phyloP scores from a whole-genome alignment of 2,888 invertebrate genomes.

The Drosophila planitibia region DNA sequence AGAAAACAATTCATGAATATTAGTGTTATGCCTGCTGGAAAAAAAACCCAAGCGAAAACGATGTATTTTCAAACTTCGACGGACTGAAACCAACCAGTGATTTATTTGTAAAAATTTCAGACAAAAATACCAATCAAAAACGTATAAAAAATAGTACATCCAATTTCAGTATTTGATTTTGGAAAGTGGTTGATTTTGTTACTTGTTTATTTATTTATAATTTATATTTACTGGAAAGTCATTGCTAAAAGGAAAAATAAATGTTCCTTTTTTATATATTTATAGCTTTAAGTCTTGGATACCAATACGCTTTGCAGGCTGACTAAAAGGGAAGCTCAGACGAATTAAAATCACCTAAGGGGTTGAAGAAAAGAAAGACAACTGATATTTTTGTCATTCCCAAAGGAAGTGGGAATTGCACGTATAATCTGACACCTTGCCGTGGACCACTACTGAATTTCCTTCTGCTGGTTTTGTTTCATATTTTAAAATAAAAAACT shows the following conservation, averaged over 20 bases:
- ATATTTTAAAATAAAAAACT: slow-evolving; percentile 29
- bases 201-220: background rate
- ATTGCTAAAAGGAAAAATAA: background rate
- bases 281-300: background rate
- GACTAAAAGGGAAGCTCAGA: too few relatives aligned
- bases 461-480: slow-evolving; percentile 14
- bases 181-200: background rate
- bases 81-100: background rate
- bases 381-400: slow-evolving; percentile 5
- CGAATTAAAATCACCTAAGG: background rate
- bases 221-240: background rate
- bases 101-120: background rate
- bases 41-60: background rate
- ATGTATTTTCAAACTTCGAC: slow-evolving; percentile 9
- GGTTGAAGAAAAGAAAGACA: background rate
- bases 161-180: background rate
- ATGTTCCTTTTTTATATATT: background rate
- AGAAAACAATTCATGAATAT: slow-evolving; percentile 1
- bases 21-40: background rate
- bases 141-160: background rate
- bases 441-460: background rate
- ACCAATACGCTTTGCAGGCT: background rate
- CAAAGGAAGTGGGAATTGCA: slow-evolving; percentile 15
- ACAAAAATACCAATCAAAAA: background rate
- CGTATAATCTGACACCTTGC: slow-evolving; percentile 36